A percentile compares a stretch with the other conserved stretches of the same genome.
These are phyloP conservation scores for Psammodynastes pulverulentus DNA, from an alignment of 2,113 vertebrate genomes.

Conservation along the genomic window DNA sequence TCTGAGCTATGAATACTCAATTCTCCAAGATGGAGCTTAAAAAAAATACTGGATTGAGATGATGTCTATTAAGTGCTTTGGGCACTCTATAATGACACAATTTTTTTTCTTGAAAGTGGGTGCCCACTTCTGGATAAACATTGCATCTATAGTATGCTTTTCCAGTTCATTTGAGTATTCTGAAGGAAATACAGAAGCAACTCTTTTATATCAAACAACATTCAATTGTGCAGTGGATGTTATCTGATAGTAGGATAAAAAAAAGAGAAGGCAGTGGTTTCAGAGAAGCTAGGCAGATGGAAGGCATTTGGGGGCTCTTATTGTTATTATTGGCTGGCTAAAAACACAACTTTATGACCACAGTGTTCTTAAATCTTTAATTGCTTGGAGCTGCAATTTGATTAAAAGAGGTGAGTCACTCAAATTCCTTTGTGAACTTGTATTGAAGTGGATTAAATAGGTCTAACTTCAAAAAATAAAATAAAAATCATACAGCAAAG, in stretches of 20 bases:
- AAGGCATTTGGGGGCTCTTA: neutral
- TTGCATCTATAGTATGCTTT: neutral
- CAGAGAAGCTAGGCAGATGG: neutral
- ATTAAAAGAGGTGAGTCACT: neutral
- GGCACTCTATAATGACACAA: neutral
- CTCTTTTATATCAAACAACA: neutral
- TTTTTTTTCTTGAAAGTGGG: neutral
- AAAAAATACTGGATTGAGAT: neutral
- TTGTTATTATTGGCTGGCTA: neutral
- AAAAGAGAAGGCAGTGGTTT: neutral
- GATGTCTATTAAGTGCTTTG: neutral
- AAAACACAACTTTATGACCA: neutral
- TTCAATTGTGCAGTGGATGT: neutral
- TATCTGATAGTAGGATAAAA: neutral
- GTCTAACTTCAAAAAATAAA: neutral
- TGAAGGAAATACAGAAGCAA: neutral
- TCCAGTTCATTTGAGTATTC: neutral
- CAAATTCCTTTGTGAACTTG: neutral
- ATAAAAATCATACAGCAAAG: neutral
- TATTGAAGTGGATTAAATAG: neutral
- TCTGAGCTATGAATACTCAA: neutral
- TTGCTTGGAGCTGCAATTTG: neutral
- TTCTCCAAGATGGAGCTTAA: neutral
- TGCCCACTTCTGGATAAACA: neutral
- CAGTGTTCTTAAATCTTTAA: neutral